Percentiles rank a stretch among this genome's conserved stretches.
Conservation (phyloP, 2,888 invertebrate genomes). For the Nemoura dubitans region DNA sequence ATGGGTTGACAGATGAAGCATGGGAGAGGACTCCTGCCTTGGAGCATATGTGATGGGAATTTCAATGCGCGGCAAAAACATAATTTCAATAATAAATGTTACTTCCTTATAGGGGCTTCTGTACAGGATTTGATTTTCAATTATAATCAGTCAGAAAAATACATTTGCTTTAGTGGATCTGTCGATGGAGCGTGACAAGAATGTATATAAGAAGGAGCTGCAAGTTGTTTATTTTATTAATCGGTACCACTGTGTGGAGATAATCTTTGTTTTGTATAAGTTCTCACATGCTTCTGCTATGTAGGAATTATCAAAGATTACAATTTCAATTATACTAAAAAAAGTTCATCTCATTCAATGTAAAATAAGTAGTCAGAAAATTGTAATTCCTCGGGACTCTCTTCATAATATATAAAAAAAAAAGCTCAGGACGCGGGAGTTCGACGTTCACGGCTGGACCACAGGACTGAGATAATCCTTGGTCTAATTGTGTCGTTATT, state of each 20-base stretch:
- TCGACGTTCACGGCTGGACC: neutral
- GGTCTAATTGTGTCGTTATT: slow-evolving; percentile 12
- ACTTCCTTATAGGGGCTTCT: slow-evolving; percentile 2
- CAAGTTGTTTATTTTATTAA: neutral
- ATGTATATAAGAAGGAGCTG: neutral
- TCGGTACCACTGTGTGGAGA: neutral
- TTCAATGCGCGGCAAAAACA: neutral
- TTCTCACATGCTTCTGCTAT: neutral
- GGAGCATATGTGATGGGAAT: neutral
- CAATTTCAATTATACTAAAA: neutral
- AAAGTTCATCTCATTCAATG: neutral
- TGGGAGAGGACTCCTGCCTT: neutral
- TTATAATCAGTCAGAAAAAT: neutral
- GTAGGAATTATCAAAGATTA: neutral
- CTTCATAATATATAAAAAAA: neutral
- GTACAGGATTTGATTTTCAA: neutral
- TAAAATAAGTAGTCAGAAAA: neutral
- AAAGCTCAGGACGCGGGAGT: neutral
- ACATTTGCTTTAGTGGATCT: neutral
- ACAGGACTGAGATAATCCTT: neutral
- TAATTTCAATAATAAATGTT: neutral
- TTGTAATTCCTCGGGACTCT: neutral
- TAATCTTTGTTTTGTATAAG: neutral
- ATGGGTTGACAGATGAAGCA: slow-evolving; percentile 29
- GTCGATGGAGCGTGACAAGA: neutral